A percentile compares a stretch with the other conserved stretches of the same genome.
These are phyloP conservation scores for Lacanobia wlatinum DNA, from an alignment of 2,888 invertebrate species.

Conservation along the genomic window DNA sequence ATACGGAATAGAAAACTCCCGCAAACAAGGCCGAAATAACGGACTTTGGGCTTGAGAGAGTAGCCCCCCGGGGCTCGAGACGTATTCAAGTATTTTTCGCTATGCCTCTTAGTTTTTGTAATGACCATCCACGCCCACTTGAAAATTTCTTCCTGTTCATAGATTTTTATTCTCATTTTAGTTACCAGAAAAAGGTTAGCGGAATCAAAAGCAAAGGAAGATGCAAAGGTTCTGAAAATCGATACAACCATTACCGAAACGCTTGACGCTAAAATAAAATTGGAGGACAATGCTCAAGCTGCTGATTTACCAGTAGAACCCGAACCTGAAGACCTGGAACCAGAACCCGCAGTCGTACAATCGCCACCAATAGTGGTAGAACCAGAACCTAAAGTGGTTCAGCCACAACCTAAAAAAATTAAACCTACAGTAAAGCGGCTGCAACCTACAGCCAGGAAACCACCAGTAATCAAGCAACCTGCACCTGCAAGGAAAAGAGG, in stretches of 20 bases:
- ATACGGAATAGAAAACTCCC: no score
- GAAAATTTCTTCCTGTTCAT: no score
- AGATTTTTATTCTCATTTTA: conserved; percentile 35
- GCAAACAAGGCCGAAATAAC: no score
- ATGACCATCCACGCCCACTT: no score
- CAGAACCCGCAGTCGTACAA: neutral
- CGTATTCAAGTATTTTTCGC: no score
- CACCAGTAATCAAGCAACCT: neutral
- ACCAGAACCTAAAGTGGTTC: neutral
- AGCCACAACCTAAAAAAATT: neutral
- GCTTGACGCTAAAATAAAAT: conserved; percentile 12
- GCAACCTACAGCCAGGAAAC: conserved; percentile 3
- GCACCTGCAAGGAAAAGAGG: conserved; percentile 14
- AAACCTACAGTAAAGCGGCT: conserved; percentile 7
- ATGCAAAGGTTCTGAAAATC: conserved; percentile 28
- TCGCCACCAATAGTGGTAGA: neutral
- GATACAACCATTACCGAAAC: neutral
- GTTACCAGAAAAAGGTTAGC: conserved; percentile 66
- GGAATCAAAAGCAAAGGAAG: conserved; percentile 50
- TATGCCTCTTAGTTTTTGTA: no score
- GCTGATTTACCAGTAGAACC: neutral
- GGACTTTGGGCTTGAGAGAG: no score
- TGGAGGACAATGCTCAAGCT: conserved; percentile 11
- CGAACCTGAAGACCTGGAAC: neutral
- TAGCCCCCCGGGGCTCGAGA: no score